phyloP scores from a whole-genome alignment of 35 echinoderm and acorn worm genomes.

The Patiria miniata region DNA sequence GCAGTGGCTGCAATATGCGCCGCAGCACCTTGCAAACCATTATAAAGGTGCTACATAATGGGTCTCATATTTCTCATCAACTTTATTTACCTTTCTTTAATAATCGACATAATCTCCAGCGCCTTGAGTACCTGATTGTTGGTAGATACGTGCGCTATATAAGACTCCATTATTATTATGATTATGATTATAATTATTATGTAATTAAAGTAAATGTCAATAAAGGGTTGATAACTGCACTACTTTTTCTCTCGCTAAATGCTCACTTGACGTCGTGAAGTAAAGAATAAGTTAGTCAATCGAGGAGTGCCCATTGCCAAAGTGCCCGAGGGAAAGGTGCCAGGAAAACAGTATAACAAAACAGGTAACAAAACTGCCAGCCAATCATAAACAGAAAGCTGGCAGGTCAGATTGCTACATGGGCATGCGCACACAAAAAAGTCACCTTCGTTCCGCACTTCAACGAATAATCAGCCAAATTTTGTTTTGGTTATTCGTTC shows the following conservation, averaged over 20 bases:
- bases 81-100: too few relatives aligned
- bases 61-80: too few relatives aligned
- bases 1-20: too few relatives aligned
- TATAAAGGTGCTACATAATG: too few relatives aligned
- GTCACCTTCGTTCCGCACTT: background rate
- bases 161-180: too few relatives aligned
- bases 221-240: background rate
- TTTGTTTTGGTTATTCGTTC: background rate
- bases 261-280: background rate
- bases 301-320: background rate
- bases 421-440: slow-evolving; percentile 24
- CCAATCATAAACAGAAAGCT: background rate
- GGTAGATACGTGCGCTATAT: too few relatives aligned
- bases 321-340: background rate
- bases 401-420: background rate
- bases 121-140: too few relatives aligned
- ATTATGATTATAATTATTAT: too few relatives aligned
- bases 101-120: too few relatives aligned
- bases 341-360: background rate
- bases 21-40: too few relatives aligned
- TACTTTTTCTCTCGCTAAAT: slow-evolving; percentile 14
- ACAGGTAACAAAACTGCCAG: background rate
- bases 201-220: too few relatives aligned
- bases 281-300: background rate
- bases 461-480: background rate